A percentile compares a stretch with the other conserved stretches of the same genome.
phyloP scores from a whole-genome alignment of 2,888 invertebrate species.

The Eristalis intricaria region DNA sequence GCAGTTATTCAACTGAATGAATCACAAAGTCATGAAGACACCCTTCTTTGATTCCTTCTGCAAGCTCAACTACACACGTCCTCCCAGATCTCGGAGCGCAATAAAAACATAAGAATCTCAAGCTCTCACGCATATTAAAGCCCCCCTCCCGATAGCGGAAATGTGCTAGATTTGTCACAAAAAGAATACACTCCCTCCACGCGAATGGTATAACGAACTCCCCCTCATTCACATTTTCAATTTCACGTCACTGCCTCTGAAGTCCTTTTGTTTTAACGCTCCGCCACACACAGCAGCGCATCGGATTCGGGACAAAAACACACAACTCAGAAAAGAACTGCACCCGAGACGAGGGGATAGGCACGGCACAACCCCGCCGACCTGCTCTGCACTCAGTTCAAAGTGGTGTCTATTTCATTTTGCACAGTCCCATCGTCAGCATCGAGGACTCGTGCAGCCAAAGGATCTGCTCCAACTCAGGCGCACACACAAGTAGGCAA shows the following conservation, averaged over 20 bases:
- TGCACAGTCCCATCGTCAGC: slow-evolving; percentile 10
- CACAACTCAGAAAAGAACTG: background rate
- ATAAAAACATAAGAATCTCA: no score
- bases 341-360: background rate
- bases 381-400: slow-evolving; percentile 21
- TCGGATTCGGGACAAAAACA: background rate
- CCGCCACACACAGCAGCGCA: background rate
- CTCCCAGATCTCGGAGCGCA: no score
- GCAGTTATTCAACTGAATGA: no score
- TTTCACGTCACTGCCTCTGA: background rate
- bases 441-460: background rate
- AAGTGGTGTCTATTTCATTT: slow-evolving; percentile 33
- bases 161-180: no score
- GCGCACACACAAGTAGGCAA: background rate
- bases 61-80: no score
- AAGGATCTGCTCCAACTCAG: background rate
- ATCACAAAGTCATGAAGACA: no score
- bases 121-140: no score
- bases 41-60: no score
- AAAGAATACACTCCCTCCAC: no score
- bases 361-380: background rate
- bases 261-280: background rate
- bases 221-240: no score
- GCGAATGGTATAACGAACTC: no score
- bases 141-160: no score